Percentiles rank a stretch among this genome's conserved stretches.
phyloP scores from a whole-genome alignment of 2,888 invertebrate genomes.

The Vannuccia rotundouncinata region DNA sequence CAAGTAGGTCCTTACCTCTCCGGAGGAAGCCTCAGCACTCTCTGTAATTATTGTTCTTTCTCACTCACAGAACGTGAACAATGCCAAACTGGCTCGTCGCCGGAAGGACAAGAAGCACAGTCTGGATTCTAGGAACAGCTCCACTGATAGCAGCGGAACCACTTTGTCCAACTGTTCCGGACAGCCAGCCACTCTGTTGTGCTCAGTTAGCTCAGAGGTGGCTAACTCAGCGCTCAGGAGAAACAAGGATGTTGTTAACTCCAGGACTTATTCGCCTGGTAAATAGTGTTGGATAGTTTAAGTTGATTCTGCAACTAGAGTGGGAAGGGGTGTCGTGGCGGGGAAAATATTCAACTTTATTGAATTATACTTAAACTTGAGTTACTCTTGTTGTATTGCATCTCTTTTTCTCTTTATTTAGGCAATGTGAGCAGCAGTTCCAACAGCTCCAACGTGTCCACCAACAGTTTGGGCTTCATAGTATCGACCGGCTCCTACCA shows the following conservation, averaged over 20 bases:
- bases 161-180: background rate
- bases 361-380: too few relatives aligned
- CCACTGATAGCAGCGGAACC: constrained; percentile 46
- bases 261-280: background rate
- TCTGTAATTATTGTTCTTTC: background rate
- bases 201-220: background rate
- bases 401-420: too few relatives aligned
- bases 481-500: background rate
- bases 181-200: background rate
- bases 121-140: constrained; percentile 47
- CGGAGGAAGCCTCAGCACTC: too few relatives aligned
- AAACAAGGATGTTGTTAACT: too few relatives aligned
- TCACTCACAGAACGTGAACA: constrained; percentile 60
- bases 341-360: too few relatives aligned
- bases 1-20: too few relatives aligned
- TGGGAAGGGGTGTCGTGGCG: too few relatives aligned
- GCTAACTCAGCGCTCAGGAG: too few relatives aligned
- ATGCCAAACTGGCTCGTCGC: constrained; percentile 67
- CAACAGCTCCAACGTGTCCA: background rate
- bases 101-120: constrained; percentile 62
- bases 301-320: too few relatives aligned
- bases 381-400: too few relatives aligned
- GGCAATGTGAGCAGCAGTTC: background rate
- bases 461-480: background rate
- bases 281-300: too few relatives aligned